These are phyloP conservation scores for Drosophila bocqueti DNA, from an alignment of 1,140 invertebrate genomes.

Conservation along the genomic window DNA sequence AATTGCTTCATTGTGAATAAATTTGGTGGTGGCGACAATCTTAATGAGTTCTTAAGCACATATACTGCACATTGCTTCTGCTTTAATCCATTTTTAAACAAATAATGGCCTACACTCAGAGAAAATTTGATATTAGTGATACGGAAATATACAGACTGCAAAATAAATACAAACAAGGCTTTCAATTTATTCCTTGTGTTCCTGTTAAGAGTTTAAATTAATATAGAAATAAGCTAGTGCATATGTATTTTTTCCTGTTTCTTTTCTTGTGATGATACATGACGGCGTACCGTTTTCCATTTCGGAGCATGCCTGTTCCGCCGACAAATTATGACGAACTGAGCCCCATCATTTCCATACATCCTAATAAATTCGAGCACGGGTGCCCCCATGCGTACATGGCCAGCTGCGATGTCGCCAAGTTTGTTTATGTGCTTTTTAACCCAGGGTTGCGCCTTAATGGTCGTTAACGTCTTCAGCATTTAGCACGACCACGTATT, in stretches of 20 bases:
- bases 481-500: constrained; percentile 24
- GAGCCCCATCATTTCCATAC: constrained; percentile 48
- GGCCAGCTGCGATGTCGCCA: constrained; percentile 35
- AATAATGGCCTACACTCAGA: constrained; percentile 27
- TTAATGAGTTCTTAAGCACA: constrained; percentile 59
- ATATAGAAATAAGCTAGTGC: background rate
- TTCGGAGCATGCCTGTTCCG: constrained; percentile 1
- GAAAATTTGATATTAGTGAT: background rate
- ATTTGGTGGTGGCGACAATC: constrained; percentile 27
- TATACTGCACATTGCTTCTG: constrained; percentile 41
- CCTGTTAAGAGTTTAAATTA: background rate
- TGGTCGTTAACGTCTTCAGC: constrained; percentile 35
- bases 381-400: constrained; percentile 4
- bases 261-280: constrained; percentile 1
- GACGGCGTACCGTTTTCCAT: constrained; percentile 5
- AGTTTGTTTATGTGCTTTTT: constrained; percentile 65
- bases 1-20: constrained; percentile 28
- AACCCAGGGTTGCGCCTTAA: constrained; percentile 55
- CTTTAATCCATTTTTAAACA: constrained; percentile 54
- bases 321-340: constrained; percentile 73
- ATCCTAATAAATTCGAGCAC: constrained; percentile 23
- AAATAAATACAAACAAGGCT: background rate
- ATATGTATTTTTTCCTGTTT: background rate
- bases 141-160: background rate
- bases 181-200: background rate